These are phyloP conservation scores for Machaerirhynchus nigripectus DNA, from an alignment of 2,113 vertebrate species.

Conservation along the genomic window DNA sequence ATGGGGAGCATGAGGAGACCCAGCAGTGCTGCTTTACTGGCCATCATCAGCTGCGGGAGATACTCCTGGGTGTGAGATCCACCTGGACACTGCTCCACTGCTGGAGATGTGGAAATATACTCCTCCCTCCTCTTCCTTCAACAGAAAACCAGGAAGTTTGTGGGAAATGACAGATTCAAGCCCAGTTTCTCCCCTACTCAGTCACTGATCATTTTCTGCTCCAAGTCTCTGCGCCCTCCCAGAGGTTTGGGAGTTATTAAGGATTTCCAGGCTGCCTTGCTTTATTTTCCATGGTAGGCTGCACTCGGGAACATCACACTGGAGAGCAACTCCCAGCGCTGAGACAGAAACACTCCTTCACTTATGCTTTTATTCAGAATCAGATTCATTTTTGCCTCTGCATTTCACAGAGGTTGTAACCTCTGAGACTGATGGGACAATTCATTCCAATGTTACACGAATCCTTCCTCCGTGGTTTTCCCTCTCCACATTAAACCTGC, in stretches of 20 bases:
- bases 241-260: neutral
- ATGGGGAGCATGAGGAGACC: neutral
- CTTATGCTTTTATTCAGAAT: neutral
- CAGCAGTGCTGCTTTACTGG: neutral
- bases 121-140: neutral
- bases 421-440: neutral
- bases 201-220: neutral
- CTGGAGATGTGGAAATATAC: rapidly evolving
- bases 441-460: neutral
- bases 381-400: neutral
- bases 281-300: neutral
- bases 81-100: neutral
- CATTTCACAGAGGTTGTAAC: neutral
- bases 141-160: neutral
- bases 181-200: neutral
- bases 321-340: neutral
- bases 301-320: neutral
- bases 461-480: neutral
- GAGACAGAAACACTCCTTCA: neutral
- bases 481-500: neutral
- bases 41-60: neutral
- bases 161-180: neutral
- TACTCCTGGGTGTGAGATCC: neutral
- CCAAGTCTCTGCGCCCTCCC: neutral
- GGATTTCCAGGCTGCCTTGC: neutral